Evolutionary conservation across 2,113 vertebrate genomes (phyloP).

Genomic region (Petrocephalus microphthalmus): DNA sequence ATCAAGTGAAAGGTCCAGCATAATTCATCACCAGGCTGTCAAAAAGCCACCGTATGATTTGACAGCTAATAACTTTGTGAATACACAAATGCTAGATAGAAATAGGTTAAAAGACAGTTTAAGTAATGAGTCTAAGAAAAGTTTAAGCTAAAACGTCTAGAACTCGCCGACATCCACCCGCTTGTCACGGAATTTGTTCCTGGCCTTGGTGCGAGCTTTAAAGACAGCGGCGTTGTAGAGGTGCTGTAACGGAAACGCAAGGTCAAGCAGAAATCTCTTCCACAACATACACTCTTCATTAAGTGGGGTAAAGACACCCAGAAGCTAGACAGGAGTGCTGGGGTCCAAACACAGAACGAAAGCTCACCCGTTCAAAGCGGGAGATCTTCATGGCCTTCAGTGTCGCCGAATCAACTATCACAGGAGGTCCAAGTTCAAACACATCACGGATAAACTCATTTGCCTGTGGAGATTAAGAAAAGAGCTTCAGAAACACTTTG

Average conservation of each 20-base stretch:
- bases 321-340: background rate
- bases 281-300: background rate
- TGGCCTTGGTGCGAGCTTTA: constrained; percentile 95
- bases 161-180: constrained; percentile 90
- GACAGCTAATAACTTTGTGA: background rate
- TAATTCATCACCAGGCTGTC: background rate
- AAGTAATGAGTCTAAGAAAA: background rate
- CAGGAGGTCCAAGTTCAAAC: constrained; percentile 89
- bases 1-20: background rate
- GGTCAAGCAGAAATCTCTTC: background rate
- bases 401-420: constrained; percentile 80
- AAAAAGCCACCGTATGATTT: background rate
- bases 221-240: constrained; percentile 95
- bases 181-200: constrained; percentile 95
- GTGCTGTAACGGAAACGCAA: constrained; percentile 64
- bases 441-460: constrained; percentile 95
- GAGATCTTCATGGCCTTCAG: constrained; percentile 93
- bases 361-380: constrained; percentile 83
- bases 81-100: background rate
- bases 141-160: constrained; percentile 47
- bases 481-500: background rate
- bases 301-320: background rate
- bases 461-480: constrained; percentile 56
- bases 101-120: background rate
- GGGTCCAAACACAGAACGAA: background rate